Base-by-base conservation (phyloP, 2,797 vertebrate genomes). In the Sebastes glaucus region DNA sequence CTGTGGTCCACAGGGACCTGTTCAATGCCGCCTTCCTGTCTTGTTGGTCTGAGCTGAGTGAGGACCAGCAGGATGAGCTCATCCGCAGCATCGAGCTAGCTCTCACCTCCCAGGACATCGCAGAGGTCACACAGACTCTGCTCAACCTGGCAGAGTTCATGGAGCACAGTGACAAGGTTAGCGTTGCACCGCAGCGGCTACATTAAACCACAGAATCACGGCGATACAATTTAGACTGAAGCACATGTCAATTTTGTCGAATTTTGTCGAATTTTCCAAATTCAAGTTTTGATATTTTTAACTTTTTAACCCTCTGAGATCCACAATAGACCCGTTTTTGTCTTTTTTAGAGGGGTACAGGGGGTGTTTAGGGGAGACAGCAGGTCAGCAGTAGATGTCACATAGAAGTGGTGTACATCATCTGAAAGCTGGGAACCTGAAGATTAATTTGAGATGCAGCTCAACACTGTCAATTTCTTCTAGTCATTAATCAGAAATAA, bases 141-240 rank as follows among this genome's bases (percentile, higher is more conserved):
- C 96, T 99, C 38, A 99, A 99, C 92, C 91, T 99, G 93, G 99
- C 99, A 1, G 99, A 99, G 85, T 99, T 99, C 93, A 99, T 99
- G 98, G 99, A 99, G 82, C 99, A 99, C 95, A 99, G 98, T 53
- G 99, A 99, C 94, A 99, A 99, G 98, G 99, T 99, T 78, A 85
- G 87, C 42, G 62, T 2, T 59, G 25, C 71, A 7, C 23, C 11
- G 11, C 42, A 46, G 30, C 38, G 16, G 22, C 66, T 16, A 20
- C 16, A 55, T 56, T 49, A 35, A 64, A 72, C n/a, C 22, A 33
- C 49, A 72, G 13, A 55, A 22, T 53, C 22, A 4, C 71, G 38
- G 11, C 25, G 13, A 33, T 32, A 8, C 4, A 52, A 6, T 78
- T 68, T 32, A 32, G 10, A 28, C 32, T 3, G 9, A 62, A 27